Base-by-base conservation (phyloP, 2,797 vertebrate species). In the Paguma larvata region DNA sequence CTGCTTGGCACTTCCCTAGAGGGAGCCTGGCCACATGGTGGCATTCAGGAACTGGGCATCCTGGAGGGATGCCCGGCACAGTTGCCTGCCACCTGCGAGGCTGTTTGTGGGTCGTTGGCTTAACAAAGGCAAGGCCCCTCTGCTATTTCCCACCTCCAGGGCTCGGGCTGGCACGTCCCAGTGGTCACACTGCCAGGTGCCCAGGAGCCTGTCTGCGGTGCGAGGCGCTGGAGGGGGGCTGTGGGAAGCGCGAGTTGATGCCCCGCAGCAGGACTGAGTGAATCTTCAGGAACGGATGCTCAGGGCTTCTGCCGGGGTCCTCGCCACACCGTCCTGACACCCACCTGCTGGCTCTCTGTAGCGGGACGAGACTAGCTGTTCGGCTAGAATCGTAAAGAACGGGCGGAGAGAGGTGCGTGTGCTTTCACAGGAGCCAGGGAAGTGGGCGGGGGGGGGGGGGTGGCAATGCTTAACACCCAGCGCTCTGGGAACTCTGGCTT, bases 131-230 rank as follows among this genome's bases (percentile, higher is more conserved):
- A 67, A 59, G 65, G 51, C 7, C 19, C 53, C 63, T 68, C 75
- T 89, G 80, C 19, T 38, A 23, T 21, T 72, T 16, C 83, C 85
- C 21, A 11, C 23, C 12, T 14, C n/a, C 4, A 4, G 46, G 65
- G 34, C 23, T 25, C 53, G 67, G 84, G 56, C 62, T 12, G 9
- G 48, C 14, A 4, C 6, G 62, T 65, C 62, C 19, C 0, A 41
- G 8, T 23, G 4, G 11, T n/a, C 75, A 18, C 2, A 2, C 3
- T 4, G 53, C 51, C 65, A 3, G 18, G 4, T 1, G 16, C 16
- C 32, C 46, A 53, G 84, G 38, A 59, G 67, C 46, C 92, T n/a
- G 19, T 19, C 30, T 34, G 25, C 13, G 11, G 14, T 0, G 0
- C 34, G 78, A 41, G 73, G 34, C 9, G 13, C 65, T 23, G 8